Evolutionary conservation across 2,888 invertebrate genomes (phyloP), one percentile per base, ranked within the genome.

Genomic region (Eudasyphora cyanicolor): DNA sequence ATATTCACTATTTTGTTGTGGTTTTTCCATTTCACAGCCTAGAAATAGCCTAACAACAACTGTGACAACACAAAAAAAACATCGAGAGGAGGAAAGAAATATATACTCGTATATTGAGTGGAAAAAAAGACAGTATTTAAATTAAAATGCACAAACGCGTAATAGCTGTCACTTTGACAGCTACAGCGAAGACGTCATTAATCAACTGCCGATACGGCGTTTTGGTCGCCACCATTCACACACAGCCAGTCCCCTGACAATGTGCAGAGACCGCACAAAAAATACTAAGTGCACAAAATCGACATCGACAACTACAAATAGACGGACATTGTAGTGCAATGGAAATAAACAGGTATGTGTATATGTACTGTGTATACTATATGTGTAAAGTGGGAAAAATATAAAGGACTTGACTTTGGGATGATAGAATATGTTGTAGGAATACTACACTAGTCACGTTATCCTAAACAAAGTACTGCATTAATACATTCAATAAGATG

Each of bases 81-180:
- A 6, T 51, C 32, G 32, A 32, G 32, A 32, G 3, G n/a, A n/a
- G n/a, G n/a, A n/a, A n/a, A n/a, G n/a, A n/a, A n/a, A n/a, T n/a
- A n/a, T n/a, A n/a, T n/a, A n/a, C n/a, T 0, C 57, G 29, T 29
- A 35, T 64, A 64, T 60, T 21, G 64, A 64, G 64, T 38, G 38
- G 29, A 42, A 67, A 21, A 38, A 42, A 42, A 67, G 12, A 67
- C 67, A 64, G 64, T 42, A 77, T 77, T 84, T 79, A 71, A 82
- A 82, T 84, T 82, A 82, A 84, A 82, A 84, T 84, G 82, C 82
- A 85, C 79, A 82, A 82, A 77, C 80, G 80, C 82, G 79, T 81
- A 84, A 83, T 84, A 84, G 83, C 83, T 82, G 86, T 85, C 84
- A 82, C 54, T 67, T 38, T 85, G 83, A 82, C 85, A 86, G 83